These are phyloP conservation scores for Heliconius hortense DNA, from an alignment of 2,888 invertebrate species.

Conservation along the genomic window DNA sequence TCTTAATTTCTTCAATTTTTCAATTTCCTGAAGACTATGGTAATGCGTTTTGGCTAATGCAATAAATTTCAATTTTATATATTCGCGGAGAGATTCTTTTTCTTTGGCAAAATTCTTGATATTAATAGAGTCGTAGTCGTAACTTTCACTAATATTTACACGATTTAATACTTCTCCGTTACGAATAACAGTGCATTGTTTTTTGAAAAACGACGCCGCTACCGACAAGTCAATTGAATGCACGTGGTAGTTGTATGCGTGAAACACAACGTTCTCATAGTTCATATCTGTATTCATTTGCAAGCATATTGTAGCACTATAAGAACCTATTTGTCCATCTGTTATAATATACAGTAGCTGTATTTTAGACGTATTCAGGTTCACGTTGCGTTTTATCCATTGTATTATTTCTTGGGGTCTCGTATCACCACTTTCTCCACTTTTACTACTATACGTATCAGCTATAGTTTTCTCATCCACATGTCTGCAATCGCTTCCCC, in stretches of 20 bases:
- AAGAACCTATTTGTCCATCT: conserved; percentile 45
- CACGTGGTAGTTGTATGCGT: conserved; percentile 43
- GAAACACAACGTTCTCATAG: conserved; percentile 51
- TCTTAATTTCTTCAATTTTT: conserved; percentile 49
- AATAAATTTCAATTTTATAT: conserved; percentile 53
- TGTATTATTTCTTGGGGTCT: conserved; percentile 42
- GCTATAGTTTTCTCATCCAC: conserved; percentile 45
- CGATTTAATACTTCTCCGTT: conserved; percentile 47
- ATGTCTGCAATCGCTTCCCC: conserved; percentile 46
- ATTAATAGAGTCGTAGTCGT: conserved; percentile 50
- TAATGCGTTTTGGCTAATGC: conserved; percentile 33
- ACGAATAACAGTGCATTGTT: conserved; percentile 48
- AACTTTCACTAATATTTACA: conserved; percentile 51
- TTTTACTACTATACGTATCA: conserved; percentile 28
- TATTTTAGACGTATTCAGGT: conserved; percentile 43
- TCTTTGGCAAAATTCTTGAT: conserved; percentile 48
- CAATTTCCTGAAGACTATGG: conserved; percentile 48
- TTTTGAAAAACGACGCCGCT: conserved; percentile 48
- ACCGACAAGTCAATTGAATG: conserved; percentile 48
- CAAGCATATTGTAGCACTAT: conserved; percentile 39
- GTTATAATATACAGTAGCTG: conserved; percentile 52
- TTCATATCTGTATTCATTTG: conserved; percentile 46
- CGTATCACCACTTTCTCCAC: conserved; percentile 32
- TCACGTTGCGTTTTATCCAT: conserved; percentile 27
- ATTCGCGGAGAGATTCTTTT: conserved; percentile 51